Evolutionary conservation across 1,140 invertebrate genomes (phyloP), one percentile per base, ranked within the genome.

Genomic region (Sycophila sp.): DNA sequence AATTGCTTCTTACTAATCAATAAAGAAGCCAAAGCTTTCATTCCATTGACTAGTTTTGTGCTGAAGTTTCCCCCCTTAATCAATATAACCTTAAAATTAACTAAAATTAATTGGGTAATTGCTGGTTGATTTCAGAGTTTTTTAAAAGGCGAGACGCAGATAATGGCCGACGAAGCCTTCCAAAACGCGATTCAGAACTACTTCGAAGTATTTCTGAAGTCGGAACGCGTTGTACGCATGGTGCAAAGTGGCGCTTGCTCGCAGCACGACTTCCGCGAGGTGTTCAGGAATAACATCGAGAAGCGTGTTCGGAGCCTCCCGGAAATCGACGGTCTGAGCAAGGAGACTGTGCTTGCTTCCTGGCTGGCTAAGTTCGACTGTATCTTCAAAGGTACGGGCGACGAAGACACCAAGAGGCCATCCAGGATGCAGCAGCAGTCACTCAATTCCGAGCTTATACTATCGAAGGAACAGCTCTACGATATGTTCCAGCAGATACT

Each of bases 341-440:
- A 99, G 90, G 98, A 99, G 87, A 99, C 98, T 55, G 97, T 99
- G 24, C 88, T 99, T 76, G 98, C 96, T 58, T 98, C 97, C 55
- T 99, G 98, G 98, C 94, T 99, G 91, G 96, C 96, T 36, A 99
- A 99, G 88, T 99, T 99, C 86, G 98, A 99, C 88, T 96, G 96
- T 83, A 99, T 99, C 81, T 94, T 98, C 81, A 97, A 98, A 87
- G 96, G 96, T 85, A 88, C 90, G 60, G 93, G 94, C 40, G 94
- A 97, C 77, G 95, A 97, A 74, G 95, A 97, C 77, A 90, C 90
- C 40, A 96, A 95, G 83, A 88, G 95, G 82, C 94, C 94, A 38
- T 92, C 93, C 40, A 88, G 94, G 75, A 91, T 93, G 81, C 94
- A 96, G 87, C 93, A 95, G 81, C 93, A 94, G 87, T 94, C 93